A percentile compares a stretch with the other conserved stretches of the same genome.
phyloP scores from a whole-genome alignment of 2,113 vertebrate genomes.

The Monopterus albus region DNA sequence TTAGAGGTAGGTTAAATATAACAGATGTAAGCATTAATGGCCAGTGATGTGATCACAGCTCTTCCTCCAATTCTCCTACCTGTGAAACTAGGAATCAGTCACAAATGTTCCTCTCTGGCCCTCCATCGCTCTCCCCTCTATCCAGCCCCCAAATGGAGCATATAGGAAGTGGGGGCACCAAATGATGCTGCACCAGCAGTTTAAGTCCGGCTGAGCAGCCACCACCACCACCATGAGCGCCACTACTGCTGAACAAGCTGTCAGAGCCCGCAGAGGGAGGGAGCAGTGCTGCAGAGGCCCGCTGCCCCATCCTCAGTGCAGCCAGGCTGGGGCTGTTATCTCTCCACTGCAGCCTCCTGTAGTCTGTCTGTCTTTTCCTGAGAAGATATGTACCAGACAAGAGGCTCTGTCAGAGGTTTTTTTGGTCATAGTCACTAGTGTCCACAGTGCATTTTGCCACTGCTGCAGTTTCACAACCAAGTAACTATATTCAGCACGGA shows the following conservation, averaged over 20 bases:
- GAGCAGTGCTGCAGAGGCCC: conserved; percentile 59
- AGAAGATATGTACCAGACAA: conserved; percentile 41
- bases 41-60: conserved; percentile 18
- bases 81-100: conserved; percentile 54
- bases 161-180: conserved; percentile 51
- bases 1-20: conserved; percentile 65
- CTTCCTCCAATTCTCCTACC: conserved; percentile 49
- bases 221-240: conserved; percentile 46
- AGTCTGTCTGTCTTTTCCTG: conserved; percentile 6
- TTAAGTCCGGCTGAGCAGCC: conserved; percentile 55
- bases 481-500: conserved; percentile 8
- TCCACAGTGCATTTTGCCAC: conserved; percentile 49
- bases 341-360: conserved; percentile 41
- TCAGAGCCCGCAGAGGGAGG: conserved; percentile 64
- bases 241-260: conserved; percentile 80
- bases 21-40: conserved; percentile 35
- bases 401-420: conserved; percentile 5
- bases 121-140: background rate
- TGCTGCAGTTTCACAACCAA: conserved; percentile 43
- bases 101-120: conserved; percentile 28
- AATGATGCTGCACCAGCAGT: conserved; percentile 75
- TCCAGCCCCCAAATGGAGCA: conserved; percentile 11
- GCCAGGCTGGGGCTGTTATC: conserved; percentile 34
- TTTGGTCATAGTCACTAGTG: conserved; percentile 23
- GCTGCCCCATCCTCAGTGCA: conserved; percentile 40